These are phyloP conservation scores for Leptopilina drosophilae DNA, from an alignment of 2,888 invertebrate species.

Conservation along the genomic window DNA sequence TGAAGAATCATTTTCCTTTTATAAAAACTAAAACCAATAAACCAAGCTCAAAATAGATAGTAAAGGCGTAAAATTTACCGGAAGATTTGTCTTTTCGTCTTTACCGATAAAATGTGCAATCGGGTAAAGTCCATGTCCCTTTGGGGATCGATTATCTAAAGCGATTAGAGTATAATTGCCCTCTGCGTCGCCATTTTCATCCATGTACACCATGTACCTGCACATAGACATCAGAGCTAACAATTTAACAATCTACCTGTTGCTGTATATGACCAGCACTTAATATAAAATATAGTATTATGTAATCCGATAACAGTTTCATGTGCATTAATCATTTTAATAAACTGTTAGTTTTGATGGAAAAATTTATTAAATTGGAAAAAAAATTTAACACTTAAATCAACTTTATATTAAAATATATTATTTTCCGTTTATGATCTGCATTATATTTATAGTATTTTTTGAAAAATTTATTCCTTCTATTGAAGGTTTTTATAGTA, in stretches of 20 bases:
- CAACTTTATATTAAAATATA: background rate
- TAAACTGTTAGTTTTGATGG: background rate
- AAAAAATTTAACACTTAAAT: background rate
- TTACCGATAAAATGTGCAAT: constrained; percentile 85
- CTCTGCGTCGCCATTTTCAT: constrained; percentile 93
- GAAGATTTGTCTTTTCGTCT: constrained; percentile 81
- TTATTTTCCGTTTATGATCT: no score
- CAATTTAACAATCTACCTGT: constrained; percentile 6
- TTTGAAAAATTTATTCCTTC: no score
- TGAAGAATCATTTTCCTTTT: no score
- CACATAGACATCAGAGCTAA: constrained; percentile 35
- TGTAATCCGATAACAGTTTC: constrained; percentile 7
- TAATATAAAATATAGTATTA: background rate
- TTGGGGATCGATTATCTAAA: constrained; percentile 62
- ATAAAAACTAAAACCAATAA: background rate
- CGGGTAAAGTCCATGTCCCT: constrained; percentile 86
- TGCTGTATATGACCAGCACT: constrained; percentile 7
- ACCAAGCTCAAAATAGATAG: background rate
- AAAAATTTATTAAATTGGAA: background rate
- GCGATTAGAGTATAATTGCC: constrained; percentile 94
- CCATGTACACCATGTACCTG: constrained; percentile 95
- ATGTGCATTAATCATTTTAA: constrained; percentile 16
- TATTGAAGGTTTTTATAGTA: no score
- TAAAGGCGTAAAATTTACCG: constrained; percentile 81
- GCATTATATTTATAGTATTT: no score